phyloP scores from a whole-genome alignment of 2,888 invertebrate species.

The Linyphia triangularis region DNA sequence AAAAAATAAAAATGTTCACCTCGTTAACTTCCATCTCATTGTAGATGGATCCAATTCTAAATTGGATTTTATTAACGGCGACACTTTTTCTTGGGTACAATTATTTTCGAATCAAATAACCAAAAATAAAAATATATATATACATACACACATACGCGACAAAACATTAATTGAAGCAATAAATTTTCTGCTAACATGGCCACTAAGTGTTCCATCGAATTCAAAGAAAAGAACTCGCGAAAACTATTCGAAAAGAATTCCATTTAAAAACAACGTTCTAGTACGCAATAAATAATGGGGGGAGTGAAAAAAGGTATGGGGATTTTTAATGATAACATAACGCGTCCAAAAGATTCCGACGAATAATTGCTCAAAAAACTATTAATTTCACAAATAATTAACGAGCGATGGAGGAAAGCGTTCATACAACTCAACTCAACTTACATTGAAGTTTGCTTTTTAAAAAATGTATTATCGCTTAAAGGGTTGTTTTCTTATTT shows the following conservation, averaged over 20 bases:
- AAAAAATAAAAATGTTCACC: neutral
- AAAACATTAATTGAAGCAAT: constrained; percentile 3
- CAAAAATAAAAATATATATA: neutral
- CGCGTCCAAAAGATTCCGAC: constrained; percentile 4
- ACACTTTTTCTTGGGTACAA: neutral
- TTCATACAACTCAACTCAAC: neutral
- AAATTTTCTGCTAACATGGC: constrained; percentile 4
- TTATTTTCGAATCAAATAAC: neutral
- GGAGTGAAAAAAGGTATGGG: neutral
- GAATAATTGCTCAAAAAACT: constrained; percentile 19
- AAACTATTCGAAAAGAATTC: constrained; percentile 31
- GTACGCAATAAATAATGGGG: constrained; percentile 9
- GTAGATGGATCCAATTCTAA: neutral
- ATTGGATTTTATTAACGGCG: neutral
- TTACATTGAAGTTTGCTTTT: neutral
- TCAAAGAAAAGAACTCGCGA: neutral
- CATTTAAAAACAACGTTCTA: constrained; percentile 5
- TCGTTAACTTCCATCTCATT: constrained; percentile 14
- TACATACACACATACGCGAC: neutral
- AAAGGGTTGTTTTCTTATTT: too few relatives aligned
- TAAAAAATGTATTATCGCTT: neutral
- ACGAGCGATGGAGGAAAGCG: constrained; percentile 11
- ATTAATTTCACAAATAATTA: constrained; percentile 34
- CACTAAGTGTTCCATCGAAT: neutral
- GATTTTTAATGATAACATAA: constrained; percentile 33